phyloP scores from a whole-genome alignment of 2,888 invertebrate genomes.

The Phania funesta region DNA sequence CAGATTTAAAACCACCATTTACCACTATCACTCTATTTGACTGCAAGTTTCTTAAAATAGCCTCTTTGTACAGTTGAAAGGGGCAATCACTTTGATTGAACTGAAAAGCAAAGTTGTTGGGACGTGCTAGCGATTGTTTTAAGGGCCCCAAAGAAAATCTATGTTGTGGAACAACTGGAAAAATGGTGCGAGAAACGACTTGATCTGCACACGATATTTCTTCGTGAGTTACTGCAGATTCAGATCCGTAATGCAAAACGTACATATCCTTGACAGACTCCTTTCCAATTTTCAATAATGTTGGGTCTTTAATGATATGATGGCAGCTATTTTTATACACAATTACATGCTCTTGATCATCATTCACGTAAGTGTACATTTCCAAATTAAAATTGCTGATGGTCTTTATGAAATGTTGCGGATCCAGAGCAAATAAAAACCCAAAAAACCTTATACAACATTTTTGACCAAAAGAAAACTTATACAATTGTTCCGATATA shows the following conservation, averaged over 20 bases:
- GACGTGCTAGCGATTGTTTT: constrained; percentile 68
- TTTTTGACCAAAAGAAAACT: constrained; percentile 58
- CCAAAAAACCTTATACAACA: constrained; percentile 69
- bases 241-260: constrained; percentile 52
- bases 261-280: constrained; percentile 66
- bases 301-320: constrained; percentile 57
- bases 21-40: constrained; percentile 89
- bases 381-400: constrained; percentile 53
- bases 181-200: constrained; percentile 25
- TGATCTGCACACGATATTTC: constrained; percentile 55
- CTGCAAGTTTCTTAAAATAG: constrained; percentile 55
- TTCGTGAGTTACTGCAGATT: constrained; percentile 51
- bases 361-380: constrained; percentile 47
- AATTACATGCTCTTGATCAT: constrained; percentile 65
- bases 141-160: constrained; percentile 68
- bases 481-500: constrained; percentile 64
- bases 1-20: constrained; percentile 93
- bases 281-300: constrained; percentile 45
- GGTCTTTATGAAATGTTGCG: constrained; percentile 53
- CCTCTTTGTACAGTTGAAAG: constrained; percentile 49
- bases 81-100: constrained; percentile 41
- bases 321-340: constrained; percentile 66
- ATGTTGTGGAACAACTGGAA: constrained; percentile 68
- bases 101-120: constrained; percentile 49
- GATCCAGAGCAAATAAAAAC: constrained; percentile 61